Conservation (phyloP, 2,113 vertebrate species). For the Stictonetta naevosa region DNA sequence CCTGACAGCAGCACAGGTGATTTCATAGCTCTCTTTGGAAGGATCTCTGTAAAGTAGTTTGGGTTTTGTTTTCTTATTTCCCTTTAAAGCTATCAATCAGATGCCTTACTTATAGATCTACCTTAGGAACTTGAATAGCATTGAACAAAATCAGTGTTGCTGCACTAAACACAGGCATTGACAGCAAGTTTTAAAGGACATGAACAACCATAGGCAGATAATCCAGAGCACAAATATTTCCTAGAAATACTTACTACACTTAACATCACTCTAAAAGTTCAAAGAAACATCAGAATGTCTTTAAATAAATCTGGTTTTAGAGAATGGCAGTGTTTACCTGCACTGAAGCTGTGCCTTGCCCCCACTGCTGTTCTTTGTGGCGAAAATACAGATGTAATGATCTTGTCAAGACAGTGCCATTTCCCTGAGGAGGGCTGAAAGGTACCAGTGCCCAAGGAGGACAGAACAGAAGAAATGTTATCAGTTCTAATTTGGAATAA, state of each 20-base stretch:
- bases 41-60: neutral
- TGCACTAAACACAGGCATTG: neutral
- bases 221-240: neutral
- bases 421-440: neutral
- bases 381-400: neutral
- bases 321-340: neutral
- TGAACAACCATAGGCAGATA: neutral
- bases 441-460: neutral
- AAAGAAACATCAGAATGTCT: neutral
- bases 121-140: neutral
- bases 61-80: neutral
- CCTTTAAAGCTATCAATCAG: neutral
- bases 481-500: neutral
- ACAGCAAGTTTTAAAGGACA: neutral
- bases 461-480: neutral
- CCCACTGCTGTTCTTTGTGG: neutral
- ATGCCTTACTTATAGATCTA: neutral
- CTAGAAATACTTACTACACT: neutral
- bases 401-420: neutral
- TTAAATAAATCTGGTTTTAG: neutral
- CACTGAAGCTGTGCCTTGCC: neutral
- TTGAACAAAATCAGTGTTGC: neutral
- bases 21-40: neutral
- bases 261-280: neutral
- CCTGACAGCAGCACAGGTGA: neutral